Percentiles rank a stretch among this genome's conserved stretches.
Evolutionary conservation across 2,113 vertebrate genomes (phyloP).

Genomic region (Pelobates fuscus): DNA sequence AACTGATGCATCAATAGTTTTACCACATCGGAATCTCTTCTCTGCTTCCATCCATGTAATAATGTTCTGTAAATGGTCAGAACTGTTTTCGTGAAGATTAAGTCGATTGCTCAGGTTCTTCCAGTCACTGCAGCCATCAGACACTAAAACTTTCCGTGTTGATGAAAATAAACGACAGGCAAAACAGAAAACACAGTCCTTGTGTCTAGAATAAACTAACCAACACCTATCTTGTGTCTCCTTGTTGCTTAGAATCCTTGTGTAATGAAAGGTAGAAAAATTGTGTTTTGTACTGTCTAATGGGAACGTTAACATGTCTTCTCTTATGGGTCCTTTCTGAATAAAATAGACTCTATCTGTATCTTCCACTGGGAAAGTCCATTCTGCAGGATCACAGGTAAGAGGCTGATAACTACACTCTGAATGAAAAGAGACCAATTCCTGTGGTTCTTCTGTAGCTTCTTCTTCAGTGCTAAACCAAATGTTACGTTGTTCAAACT

Average conservation of each 20-base stretch:
- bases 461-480: no score
- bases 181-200: background rate
- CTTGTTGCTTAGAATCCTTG: background rate
- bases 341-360: no score
- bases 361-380: no score
- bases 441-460: no score
- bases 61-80: conserved; percentile 1
- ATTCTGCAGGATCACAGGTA: no score
- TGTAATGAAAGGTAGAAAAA: no score
- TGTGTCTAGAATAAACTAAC: conserved; percentile 1
- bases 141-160: background rate
- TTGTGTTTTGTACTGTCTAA: no score
- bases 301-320: no score
- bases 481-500: no score
- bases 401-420: no score
- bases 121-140: background rate
- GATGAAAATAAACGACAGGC: background rate
- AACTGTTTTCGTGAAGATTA: background rate
- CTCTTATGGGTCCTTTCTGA: no score
- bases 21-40: conserved; percentile 7
- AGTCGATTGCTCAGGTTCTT: background rate
- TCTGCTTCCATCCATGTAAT: conserved; percentile 1
- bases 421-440: no score
- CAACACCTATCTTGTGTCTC: background rate
- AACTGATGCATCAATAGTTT: conserved; percentile 15